Evolutionary conservation across 2,888 invertebrate species (phyloP).

Genomic region (Cremastobaeus sp.): DNA sequence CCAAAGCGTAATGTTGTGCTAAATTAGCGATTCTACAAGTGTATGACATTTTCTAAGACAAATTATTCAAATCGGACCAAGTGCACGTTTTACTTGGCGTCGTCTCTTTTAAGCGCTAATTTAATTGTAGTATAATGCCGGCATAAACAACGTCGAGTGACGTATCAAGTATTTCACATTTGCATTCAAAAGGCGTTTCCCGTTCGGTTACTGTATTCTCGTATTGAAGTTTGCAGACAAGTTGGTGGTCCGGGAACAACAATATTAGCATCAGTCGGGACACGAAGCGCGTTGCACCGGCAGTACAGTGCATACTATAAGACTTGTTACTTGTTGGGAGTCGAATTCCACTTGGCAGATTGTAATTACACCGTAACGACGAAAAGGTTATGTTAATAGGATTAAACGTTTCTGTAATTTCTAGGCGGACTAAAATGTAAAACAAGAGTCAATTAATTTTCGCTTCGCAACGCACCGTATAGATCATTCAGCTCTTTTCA

Average conservation of each 20-base stretch:
- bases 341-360: slow-evolving; percentile 35
- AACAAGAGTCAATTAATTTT: slow-evolving; percentile 13
- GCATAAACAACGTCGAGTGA: slow-evolving; percentile 13
- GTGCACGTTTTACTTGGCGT: slow-evolving; percentile 1
- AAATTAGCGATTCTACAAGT: too few relatives aligned
- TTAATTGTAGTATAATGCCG: slow-evolving; percentile 21
- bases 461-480: not conserved
- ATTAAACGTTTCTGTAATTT: slow-evolving; percentile 39
- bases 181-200: slow-evolving; percentile 37
- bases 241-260: slow-evolving; percentile 31
- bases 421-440: slow-evolving; percentile 4
- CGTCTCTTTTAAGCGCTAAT: slow-evolving; percentile 18
- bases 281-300: slow-evolving; percentile 22
- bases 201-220: slow-evolving; percentile 32
- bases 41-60: not conserved
- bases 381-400: slow-evolving; percentile 35
- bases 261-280: slow-evolving; percentile 19
- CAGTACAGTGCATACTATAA: slow-evolving; percentile 35
- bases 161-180: slow-evolving; percentile 37
- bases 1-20: too few relatives aligned
- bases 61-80: slow-evolving; percentile 1
- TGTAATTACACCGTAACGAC: slow-evolving; percentile 27
- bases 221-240: slow-evolving; percentile 38
- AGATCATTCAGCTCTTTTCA: not conserved
- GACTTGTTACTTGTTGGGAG: slow-evolving; percentile 41